These are phyloP conservation scores for Dromaius novaehollandiae DNA, from an alignment of 2,113 vertebrate genomes.

Conservation along the genomic window DNA sequence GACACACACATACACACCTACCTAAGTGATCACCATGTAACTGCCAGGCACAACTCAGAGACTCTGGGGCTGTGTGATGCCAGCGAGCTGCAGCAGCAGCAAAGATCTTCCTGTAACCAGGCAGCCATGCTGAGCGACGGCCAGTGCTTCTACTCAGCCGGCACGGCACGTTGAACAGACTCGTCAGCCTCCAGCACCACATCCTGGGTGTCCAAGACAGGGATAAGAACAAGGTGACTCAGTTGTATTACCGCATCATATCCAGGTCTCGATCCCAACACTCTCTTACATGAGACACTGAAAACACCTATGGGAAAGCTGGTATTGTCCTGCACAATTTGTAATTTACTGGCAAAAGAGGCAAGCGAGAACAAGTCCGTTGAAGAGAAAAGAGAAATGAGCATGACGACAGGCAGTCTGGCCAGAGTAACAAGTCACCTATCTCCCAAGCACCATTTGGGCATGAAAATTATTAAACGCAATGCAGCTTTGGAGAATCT, in stretches of 20 bases:
- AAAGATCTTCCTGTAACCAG: background rate
- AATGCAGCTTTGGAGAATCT: background rate
- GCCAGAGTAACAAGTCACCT: no score
- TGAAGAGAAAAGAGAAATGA: background rate
- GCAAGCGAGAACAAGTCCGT: rapidly evolving
- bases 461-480: background rate
- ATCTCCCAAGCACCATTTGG: no score
- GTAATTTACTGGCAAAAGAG: background rate
- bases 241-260: rapidly evolving
- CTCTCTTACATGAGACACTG: background rate
- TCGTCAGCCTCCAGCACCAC: constrained; percentile 64
- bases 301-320: background rate
- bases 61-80: constrained; percentile 25
- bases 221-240: background rate
- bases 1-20: background rate
- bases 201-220: constrained; percentile 41
- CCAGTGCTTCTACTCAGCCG: background rate
- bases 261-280: rapidly evolving
- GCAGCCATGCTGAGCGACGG: background rate
- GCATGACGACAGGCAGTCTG: background rate
- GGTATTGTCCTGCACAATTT: rapidly evolving
- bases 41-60: constrained; percentile 70
- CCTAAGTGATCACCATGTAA: constrained; percentile 76
- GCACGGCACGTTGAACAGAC: constrained; percentile 6
- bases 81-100: background rate